phyloP scores from a whole-genome alignment of 2,888 invertebrate species.

The Emmelina monodactyla region DNA sequence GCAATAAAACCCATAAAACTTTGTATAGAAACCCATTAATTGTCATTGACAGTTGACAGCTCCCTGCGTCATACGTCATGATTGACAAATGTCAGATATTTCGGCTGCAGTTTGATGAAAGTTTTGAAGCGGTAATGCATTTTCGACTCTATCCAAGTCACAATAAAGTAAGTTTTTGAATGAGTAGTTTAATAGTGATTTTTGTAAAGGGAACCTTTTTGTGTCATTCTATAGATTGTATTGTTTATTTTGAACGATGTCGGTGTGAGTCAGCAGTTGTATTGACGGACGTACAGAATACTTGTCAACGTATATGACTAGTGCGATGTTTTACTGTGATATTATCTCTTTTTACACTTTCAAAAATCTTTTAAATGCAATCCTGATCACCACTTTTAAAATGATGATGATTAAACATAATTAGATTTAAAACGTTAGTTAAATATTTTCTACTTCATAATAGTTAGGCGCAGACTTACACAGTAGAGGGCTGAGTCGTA shows the following conservation, averaged over 20 bases:
- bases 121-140: not conserved
- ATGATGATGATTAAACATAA: no score
- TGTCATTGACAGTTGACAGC: constrained; percentile 62
- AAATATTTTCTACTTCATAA: no score
- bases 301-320: no score
- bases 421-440: no score
- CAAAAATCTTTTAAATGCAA: no score
- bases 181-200: not conserved
- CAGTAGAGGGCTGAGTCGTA: no score
- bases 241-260: constrained; percentile 25
- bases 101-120: constrained; percentile 20
- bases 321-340: no score
- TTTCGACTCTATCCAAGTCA: not conserved
- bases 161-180: not conserved
- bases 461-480: no score
- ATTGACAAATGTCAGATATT: constrained; percentile 64
- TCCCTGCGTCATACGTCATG: constrained; percentile 33
- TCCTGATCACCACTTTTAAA: no score
- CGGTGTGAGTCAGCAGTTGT: constrained; percentile 29
- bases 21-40: constrained; percentile 59
- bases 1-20: constrained; percentile 60
- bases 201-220: constrained; percentile 9
- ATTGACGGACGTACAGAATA: constrained; percentile 21
- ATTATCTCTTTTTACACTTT: no score
- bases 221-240: constrained; percentile 21